Base-by-base conservation (phyloP, 92 coral and sea anemone species). In the Metridium senile region DNA sequence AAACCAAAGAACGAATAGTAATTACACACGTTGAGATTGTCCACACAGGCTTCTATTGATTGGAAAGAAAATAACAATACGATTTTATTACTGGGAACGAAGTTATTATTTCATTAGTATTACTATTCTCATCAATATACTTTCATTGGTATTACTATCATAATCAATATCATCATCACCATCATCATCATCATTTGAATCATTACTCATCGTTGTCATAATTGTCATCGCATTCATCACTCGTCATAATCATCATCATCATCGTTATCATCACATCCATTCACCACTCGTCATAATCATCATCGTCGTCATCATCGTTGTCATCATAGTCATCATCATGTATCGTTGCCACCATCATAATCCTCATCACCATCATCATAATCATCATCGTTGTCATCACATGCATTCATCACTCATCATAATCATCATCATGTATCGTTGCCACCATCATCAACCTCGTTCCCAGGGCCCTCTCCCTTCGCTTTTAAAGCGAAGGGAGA, bases 1-100 rank as follows among this genome's bases (percentile, higher is more conserved):
- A 30, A 73, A 16, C 78, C 78, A 73, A 73, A 58, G 66, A 43
- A 73, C 21, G 67, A 63, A 45, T 73, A 73, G 56, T 58, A 73
- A 13, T 6, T 31, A 26, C 78, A 73, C 9, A 31, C 34, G 18
- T 27, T 23, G 31, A 73, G 57, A 23, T 25, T 57, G 64, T 73
- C 78, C 0, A 39, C 25, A 29, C 78, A 73, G 2, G 68, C 46
- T 45, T 73, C 54, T 58, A 33, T 2, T 54, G 25, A 3, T 3
- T 10, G 17, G 3, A 19, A 54, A 10, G 17, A 54, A 13, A 39
- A 39, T 39, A 39, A 4, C 49, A 39, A 39, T 39, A 39, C 13
- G 49, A 39, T 39, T 39, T n/a, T n/a, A n/a, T n/a, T n/a, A n/a
- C n/a, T n/a, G n/a, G n/a, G n/a, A n/a, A n/a, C n/a, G n/a, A n/a